Conservation (phyloP, 2,888 invertebrate genomes). For the Nemotelus nigrinus region DNA sequence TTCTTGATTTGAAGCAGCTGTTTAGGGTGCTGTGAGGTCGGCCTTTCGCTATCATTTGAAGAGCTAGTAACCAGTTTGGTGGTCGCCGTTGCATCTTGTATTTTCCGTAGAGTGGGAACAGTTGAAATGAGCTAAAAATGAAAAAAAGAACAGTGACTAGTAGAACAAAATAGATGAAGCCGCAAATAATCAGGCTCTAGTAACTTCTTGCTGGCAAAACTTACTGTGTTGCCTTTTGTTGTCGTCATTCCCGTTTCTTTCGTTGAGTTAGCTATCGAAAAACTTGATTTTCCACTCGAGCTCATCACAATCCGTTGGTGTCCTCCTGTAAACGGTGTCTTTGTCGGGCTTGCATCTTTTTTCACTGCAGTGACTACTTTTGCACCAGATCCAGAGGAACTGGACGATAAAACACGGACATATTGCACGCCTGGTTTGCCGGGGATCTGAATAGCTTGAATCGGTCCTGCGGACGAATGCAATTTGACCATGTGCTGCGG, state of each 20-base stretch:
- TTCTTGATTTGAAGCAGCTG: slow-evolving; percentile 30
- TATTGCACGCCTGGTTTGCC: slow-evolving; percentile 69
- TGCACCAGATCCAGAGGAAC: slow-evolving; percentile 60
- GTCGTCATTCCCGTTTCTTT: slow-evolving; percentile 53
- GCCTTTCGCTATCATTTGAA: not conserved
- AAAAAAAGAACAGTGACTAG: not conserved
- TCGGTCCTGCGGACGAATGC: slow-evolving; percentile 52
- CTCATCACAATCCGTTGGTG: slow-evolving; percentile 43
- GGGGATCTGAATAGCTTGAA: slow-evolving; percentile 60
- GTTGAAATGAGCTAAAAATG: slow-evolving; percentile 51
- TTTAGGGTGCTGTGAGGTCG: slow-evolving; percentile 25
- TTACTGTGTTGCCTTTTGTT: slow-evolving; percentile 54
- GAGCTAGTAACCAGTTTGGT: slow-evolving; percentile 28
- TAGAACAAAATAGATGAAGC: not conserved
- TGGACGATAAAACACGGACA: slow-evolving; percentile 71
- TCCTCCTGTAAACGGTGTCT: slow-evolving; percentile 37
- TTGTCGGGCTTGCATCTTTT: slow-evolving; percentile 54
- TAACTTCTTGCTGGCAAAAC: not conserved
- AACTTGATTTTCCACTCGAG: slow-evolving; percentile 11
- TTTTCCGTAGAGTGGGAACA: slow-evolving; percentile 54
- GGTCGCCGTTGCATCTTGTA: slow-evolving; percentile 51
- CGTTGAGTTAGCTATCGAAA: slow-evolving; percentile 50
- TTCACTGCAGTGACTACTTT: slow-evolving; percentile 58
- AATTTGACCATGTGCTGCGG: slow-evolving; percentile 61
- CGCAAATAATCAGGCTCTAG: not conserved